Base-by-base conservation (phyloP, 2,888 invertebrate genomes). In the Lasioglossum malachurum region DNA sequence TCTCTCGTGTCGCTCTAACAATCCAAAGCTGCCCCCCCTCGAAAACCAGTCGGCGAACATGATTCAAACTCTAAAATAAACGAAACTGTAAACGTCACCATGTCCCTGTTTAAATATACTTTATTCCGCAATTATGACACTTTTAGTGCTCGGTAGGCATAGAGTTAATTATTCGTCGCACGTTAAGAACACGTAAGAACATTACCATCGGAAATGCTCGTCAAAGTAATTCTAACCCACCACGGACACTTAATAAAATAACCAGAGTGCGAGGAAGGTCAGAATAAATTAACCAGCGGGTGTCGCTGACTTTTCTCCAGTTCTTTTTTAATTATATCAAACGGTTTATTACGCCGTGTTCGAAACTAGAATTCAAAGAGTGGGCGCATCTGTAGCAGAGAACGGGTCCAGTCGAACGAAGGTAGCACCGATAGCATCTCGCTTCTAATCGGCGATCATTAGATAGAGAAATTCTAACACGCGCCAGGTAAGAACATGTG, bases 381-480 rank as follows among this genome's bases (percentile, higher is more conserved):
- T 64, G 14, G 4, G 4, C 14, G 27, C 27, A 31, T 64, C 64
- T 2, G 31, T 5, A 7, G 64, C 23, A 3, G 64, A 12, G 64
- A 77, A 38, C 53, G 38, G 8, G 5, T n/a, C n/a, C 27, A 64
- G 31, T 27, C 14, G 64, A 14, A 27, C 44, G 71, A 31, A 23
- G 38, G 16, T 31, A 41, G 41, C 31, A 1, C 44, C n/a, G 80
- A 86, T 80, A 86, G 75, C 4, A 72, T 80, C 80, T 74, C 27
- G n/a, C 41, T 80, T 74, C 27, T 57, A 31, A 41, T 75, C 35
- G 46, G 80, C 72, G 72, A 85, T 82, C 78, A 53, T 82, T 82
- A 80, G 79, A 77, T 14, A 69, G 64, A 64, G 76, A 82, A 75
- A 41, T 41, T 69, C 76, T 74, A 71, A 78, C 60, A 60, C 49